Evolutionary conservation across 2,113 vertebrate genomes (phyloP).

Genomic region (Pipra filicauda): DNA sequence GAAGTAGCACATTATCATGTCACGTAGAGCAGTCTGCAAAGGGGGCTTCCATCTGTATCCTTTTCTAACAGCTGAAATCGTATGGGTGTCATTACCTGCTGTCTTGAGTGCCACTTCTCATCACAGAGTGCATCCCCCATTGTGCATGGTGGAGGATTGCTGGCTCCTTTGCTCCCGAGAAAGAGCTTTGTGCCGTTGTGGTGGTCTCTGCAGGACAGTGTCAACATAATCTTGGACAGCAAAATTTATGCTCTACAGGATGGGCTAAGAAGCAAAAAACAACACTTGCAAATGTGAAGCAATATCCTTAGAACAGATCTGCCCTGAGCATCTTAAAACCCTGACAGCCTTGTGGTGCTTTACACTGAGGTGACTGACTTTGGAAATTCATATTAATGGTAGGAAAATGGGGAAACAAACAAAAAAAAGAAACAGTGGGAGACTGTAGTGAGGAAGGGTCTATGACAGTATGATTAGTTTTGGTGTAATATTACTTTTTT

Average conservation of each 20-base stretch:
- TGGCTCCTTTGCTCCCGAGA: neutral
- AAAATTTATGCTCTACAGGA: neutral
- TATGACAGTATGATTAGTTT: neutral
- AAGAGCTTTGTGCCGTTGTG: neutral
- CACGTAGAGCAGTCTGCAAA: neutral
- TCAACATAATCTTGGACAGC: neutral
- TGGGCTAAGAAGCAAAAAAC: neutral
- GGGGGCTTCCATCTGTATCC: neutral
- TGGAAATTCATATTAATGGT: neutral
- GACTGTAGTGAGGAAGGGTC: neutral
- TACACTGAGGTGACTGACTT: neutral
- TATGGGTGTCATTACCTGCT: neutral
- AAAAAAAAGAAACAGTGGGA: neutral
- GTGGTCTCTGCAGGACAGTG: neutral
- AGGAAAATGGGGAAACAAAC: neutral
- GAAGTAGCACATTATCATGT: neutral
- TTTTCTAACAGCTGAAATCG: neutral
- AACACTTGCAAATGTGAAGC: neutral
- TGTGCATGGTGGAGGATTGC: neutral
- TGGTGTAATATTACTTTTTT: neutral
- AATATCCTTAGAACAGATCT: neutral
- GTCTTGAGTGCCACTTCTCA: neutral
- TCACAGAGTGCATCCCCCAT: rapidly evolving
- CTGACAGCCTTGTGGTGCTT: neutral
- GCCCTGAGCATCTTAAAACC: neutral